Base-by-base conservation (phyloP, 1,140 invertebrate species). In the Goniozus legneri region DNA sequence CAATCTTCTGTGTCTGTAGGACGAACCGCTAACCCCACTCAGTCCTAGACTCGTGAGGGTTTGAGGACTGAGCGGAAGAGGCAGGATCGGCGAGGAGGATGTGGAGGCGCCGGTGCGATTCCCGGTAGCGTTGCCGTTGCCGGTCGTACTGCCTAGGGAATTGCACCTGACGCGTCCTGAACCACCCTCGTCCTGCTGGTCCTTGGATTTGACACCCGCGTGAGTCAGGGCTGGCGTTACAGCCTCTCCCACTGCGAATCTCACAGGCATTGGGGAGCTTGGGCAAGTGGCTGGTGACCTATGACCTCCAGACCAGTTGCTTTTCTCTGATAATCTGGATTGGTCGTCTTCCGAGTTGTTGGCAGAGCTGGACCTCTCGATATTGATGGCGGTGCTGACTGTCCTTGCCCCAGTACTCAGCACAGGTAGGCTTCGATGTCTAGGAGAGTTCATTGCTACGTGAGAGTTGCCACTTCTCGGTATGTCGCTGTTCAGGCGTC, bases 231-330 rank as follows among this genome's bases (percentile, higher is more conserved):
- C 33, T 39, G 78, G 75, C 37, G 74, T 80, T 0, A 85, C 81
- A 13, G 78, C 78, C 65, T 85, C 84, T 2, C 84, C 84, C 2
- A 86, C 78, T 10, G 82, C 82, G 56, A 86, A 86, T 63, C 82
- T 81, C 0, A 85, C 79, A 8, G 76, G 75, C 52, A 74, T 64
- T 2, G 71, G 70, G 0, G 71, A 75, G 1, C 60, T 65, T 0
- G 73, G 65, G 45, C 70, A 69, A 1, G 70, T 74, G 2, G 67
- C 56, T 2, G 69, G 66, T n/a, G 67, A 71, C 41, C 61, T 65
- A 8, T 68, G 62, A 7, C 56, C 52, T 2, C 14, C 7, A 6
- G 24, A 34, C 2, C 39, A 34, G 14, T 10, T 22, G 12, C 30
- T 24, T 14, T 46, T 49, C 14, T 31, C 4, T 44, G 3, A 21